A percentile compares a stretch with the other conserved stretches of the same genome.
Evolutionary conservation across 1,140 invertebrate species (phyloP).

Genomic region (Pogonomyrmex californicus): DNA sequence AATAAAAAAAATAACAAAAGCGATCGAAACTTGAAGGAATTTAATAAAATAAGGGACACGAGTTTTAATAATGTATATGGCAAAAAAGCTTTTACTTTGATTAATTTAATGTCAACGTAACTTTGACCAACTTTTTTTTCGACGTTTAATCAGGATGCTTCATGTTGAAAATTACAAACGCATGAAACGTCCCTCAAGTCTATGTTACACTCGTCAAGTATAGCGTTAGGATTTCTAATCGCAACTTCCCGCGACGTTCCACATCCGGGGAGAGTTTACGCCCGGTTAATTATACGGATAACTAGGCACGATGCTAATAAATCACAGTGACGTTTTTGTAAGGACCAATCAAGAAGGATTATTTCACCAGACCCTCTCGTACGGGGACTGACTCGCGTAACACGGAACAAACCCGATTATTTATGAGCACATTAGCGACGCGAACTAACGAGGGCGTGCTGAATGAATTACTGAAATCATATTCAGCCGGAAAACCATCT

Average conservation of each 20-base stretch:
- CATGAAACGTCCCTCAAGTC: not conserved
- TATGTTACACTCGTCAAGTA: not conserved
- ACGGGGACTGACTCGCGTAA: conserved; percentile 8
- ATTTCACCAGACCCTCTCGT: conserved; percentile 20
- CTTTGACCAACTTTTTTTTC: not conserved
- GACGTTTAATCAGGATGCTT: not conserved
- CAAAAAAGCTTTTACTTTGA: conserved; percentile 10
- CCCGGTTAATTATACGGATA: conserved; percentile 27
- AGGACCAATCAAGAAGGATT: conserved; percentile 35
- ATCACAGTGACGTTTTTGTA: conserved; percentile 32
- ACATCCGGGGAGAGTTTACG: not conserved
- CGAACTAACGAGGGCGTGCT: conserved; percentile 52
- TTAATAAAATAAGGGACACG: not conserved
- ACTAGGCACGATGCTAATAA: conserved; percentile 14
- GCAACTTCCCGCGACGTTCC: not conserved
- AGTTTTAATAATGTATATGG: not conserved
- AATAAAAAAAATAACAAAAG: not conserved
- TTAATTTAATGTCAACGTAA: conserved; percentile 12
- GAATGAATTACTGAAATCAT: conserved; percentile 61
- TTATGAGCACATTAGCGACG: conserved; percentile 56
- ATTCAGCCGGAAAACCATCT: conserved; percentile 58
- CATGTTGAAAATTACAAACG: conserved; percentile 1
- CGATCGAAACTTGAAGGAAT: not conserved
- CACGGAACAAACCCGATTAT: conserved; percentile 44
- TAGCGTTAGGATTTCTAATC: not conserved